phyloP scores from a whole-genome alignment of 2,888 invertebrate genomes.

The Myathropa florea region DNA sequence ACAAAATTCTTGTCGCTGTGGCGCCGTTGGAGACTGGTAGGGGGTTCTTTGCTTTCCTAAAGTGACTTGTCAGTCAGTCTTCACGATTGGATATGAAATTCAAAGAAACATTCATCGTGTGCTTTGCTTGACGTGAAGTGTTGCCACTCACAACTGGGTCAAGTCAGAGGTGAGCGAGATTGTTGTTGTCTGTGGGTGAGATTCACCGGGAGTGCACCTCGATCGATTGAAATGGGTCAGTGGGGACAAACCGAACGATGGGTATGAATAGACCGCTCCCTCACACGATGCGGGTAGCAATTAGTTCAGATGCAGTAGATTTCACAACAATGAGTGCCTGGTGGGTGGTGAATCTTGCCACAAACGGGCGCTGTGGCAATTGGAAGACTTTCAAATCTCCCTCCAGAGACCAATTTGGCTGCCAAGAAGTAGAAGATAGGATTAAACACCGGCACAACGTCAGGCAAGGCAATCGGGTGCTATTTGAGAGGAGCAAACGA shows the following conservation, averaged over 20 bases:
- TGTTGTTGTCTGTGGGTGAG: no score
- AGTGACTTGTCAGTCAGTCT: slow-evolving; percentile 16
- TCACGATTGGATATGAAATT: not conserved
- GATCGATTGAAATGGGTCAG: not conserved
- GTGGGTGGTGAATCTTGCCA: not conserved
- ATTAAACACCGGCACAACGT: not conserved
- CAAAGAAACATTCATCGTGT: not conserved
- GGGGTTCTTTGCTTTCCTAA: not conserved
- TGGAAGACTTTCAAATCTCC: not conserved
- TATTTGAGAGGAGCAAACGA: not conserved
- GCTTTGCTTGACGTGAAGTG: no score
- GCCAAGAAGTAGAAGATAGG: not conserved
- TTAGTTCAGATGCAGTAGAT: not conserved
- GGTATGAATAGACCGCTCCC: no score
- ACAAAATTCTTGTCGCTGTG: not conserved
- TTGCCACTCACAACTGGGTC: no score
- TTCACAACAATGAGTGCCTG: not conserved
- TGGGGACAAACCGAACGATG: not conserved
- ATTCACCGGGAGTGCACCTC: not conserved
- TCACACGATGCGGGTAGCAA: not conserved
- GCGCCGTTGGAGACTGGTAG: not conserved
- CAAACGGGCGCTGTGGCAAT: not conserved
- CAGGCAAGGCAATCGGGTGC: no score
- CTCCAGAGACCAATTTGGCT: not conserved
- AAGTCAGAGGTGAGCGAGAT: not conserved